Percentiles rank a stretch among this genome's conserved stretches.
These are phyloP conservation scores for Acipenser ruthenus DNA, from an alignment of 2,797 vertebrate genomes.

Conservation along the genomic window DNA sequence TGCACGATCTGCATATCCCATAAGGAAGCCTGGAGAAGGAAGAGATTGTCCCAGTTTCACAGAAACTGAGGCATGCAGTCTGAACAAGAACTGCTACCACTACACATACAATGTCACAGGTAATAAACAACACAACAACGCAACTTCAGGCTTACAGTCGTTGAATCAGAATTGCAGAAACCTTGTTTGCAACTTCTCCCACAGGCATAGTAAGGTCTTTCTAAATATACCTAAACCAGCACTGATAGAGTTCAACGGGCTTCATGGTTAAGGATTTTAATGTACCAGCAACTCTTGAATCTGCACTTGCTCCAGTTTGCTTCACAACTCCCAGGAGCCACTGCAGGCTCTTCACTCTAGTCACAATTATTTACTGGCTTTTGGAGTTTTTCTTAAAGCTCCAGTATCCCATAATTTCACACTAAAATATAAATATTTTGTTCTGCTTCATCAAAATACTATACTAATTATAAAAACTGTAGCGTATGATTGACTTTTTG, in stretches of 20 bases:
- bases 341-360: conserved; percentile 32
- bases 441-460: no score
- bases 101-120: conserved; percentile 97
- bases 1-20: conserved; percentile 63
- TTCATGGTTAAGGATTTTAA: conserved; percentile 34
- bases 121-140: conserved; percentile 32
- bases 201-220: conserved; percentile 27
- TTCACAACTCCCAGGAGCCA: conserved; percentile 41
- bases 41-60: conserved; percentile 68
- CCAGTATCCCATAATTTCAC: no score
- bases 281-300: conserved; percentile 25
- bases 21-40: conserved; percentile 73
- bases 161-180: no score
- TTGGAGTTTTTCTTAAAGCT: conserved; percentile 9
- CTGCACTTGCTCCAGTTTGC: conserved; percentile 16
- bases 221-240: conserved; percentile 34
- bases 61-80: conserved; percentile 72
- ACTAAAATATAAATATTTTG: no score
- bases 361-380: conserved; percentile 27
- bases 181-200: conserved; percentile 23
- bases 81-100: conserved; percentile 93
- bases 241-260: conserved; percentile 30
- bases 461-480: no score
- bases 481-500: no score
- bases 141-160: not conserved